Percentiles rank a stretch among this genome's conserved stretches.
phyloP scores from a whole-genome alignment of 2,888 invertebrate genomes.

The Rotaria magnacalcarata region DNA sequence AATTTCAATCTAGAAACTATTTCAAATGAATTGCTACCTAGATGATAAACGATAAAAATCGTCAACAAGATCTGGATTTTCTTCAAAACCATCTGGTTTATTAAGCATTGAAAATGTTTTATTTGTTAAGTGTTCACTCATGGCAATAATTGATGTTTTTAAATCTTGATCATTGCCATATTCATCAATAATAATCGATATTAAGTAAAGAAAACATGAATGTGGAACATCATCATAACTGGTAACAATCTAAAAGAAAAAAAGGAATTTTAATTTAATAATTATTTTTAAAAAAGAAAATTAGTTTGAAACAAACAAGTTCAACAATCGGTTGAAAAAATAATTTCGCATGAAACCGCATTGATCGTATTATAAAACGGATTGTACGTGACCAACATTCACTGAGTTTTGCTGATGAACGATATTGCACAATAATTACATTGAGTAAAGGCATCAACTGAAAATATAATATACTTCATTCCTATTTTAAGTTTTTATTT shows the following conservation, averaged over 20 bases:
- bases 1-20: too few species aligned
- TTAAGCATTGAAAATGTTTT: conserved; percentile 58
- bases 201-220: conserved; percentile 82
- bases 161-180: conserved; percentile 71
- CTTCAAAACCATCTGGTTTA: conserved; percentile 71
- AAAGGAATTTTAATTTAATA: background rate
- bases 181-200: conserved; percentile 82
- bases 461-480: background rate
- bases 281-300: background rate
- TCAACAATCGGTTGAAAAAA: conserved; percentile 4
- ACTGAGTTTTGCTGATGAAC: background rate
- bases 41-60: conserved; percentile 83
- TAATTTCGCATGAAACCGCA: background rate
- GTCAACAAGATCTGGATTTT: conserved; percentile 95
- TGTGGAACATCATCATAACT: conserved; percentile 59
- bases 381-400: conserved; percentile 32
- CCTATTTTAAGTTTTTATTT: too few species aligned
- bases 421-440: background rate
- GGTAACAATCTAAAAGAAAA: background rate
- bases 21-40: conserved; percentile 54
- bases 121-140: conserved; percentile 66
- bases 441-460: background rate
- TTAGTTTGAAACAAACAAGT: background rate
- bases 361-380: conserved; percentile 36
- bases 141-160: conserved; percentile 73